A percentile compares a stretch with the other conserved stretches of the same genome.
phyloP scores from a whole-genome alignment of 2,797 vertebrate species.

The Octomys mimax region DNA sequence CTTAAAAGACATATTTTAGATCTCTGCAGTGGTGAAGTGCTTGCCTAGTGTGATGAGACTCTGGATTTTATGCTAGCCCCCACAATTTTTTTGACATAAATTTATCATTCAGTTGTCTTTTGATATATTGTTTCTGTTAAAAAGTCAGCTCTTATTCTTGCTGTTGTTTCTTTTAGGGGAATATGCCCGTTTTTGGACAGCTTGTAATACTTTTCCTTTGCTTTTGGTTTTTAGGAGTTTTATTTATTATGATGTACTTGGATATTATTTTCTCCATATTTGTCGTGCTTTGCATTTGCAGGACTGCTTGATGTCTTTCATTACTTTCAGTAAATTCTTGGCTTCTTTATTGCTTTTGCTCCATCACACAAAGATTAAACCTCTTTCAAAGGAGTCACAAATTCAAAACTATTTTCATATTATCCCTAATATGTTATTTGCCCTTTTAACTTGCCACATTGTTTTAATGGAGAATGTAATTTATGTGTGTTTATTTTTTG shows the following conservation, averaged over 20 bases:
- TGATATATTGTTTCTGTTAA: slow-evolving; percentile 19
- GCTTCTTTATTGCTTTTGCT: not conserved
- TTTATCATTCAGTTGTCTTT: not conserved
- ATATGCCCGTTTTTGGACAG: not conserved
- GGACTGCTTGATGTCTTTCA: slow-evolving; percentile 6
- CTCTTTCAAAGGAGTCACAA: not conserved
- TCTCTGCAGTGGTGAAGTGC: not conserved
- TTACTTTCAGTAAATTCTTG: slow-evolving; percentile 32
- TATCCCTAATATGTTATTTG: not conserved
- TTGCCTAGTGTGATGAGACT: not conserved
- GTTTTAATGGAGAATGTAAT: not conserved
- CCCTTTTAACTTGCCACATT: slow-evolving; percentile 13
- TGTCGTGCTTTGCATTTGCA: not conserved
- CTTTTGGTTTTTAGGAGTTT: slow-evolving; percentile 32
- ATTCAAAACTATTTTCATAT: not conserved
- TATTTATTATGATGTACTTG: not conserved
- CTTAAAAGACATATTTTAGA: slow-evolving; percentile 11
- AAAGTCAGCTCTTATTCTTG: slow-evolving; percentile 34
- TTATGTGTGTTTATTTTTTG: not conserved
- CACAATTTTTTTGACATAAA: not conserved
- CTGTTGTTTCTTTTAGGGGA: not conserved
- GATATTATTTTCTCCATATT: slow-evolving; percentile 46
- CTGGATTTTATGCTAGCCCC: not conserved
- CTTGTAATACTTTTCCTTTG: not conserved
- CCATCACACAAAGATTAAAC: not conserved